A percentile compares a stretch with the other conserved stretches of the same genome.
Conservation (phyloP, 2,888 invertebrate species). For the Tenodera sinensis region DNA sequence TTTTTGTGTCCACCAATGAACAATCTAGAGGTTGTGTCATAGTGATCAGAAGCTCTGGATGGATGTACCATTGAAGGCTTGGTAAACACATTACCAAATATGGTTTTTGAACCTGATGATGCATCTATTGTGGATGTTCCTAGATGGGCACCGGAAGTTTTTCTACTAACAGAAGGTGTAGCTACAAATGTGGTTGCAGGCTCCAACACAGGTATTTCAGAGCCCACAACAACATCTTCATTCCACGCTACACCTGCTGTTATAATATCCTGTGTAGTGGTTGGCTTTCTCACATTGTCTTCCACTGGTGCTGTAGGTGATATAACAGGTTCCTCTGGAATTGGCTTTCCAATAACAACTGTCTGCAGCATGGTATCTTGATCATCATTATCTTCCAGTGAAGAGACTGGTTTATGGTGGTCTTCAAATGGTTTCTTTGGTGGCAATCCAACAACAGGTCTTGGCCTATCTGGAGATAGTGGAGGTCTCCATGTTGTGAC, state of each 20-base stretch:
- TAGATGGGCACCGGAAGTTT: constrained; percentile 17
- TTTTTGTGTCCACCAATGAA: not conserved
- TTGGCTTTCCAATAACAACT: constrained; percentile 33
- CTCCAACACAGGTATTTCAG: constrained; percentile 30
- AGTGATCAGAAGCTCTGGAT: constrained; percentile 12
- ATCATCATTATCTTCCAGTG: constrained; percentile 1
- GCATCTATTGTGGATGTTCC: constrained; percentile 28
- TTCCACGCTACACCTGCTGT: constrained; percentile 29
- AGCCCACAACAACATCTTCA: constrained; percentile 33
- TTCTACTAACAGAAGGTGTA: constrained; percentile 35
- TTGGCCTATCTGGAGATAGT: constrained; percentile 3
- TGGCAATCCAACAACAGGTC: not conserved
- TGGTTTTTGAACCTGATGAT: constrained; percentile 27
- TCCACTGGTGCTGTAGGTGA: constrained; percentile 29
- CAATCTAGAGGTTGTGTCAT: not conserved
- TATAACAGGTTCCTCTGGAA: constrained; percentile 26
- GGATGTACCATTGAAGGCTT: constrained; percentile 27
- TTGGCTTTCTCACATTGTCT: not conserved
- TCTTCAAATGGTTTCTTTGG: not conserved
- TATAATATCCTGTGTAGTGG: constrained; percentile 18
- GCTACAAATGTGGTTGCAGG: not conserved
- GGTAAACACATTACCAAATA: constrained; percentile 35
- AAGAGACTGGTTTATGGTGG: not conserved
- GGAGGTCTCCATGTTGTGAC: constrained; percentile 18
- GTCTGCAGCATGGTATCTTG: constrained; percentile 31